Base-by-base conservation (phyloP, 2,888 invertebrate genomes). In the Sminthurides aquaticus region DNA sequence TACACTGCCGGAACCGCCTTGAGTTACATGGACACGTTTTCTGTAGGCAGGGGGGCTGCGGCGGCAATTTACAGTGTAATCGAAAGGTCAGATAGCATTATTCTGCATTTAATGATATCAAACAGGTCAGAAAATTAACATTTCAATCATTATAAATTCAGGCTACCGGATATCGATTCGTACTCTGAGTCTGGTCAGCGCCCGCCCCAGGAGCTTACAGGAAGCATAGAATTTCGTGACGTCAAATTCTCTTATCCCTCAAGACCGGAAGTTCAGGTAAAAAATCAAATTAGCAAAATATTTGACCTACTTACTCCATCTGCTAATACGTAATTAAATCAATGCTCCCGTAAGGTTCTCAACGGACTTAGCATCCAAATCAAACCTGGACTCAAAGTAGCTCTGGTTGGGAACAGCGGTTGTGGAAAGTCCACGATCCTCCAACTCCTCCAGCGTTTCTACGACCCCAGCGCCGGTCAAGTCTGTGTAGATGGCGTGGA, bases 231-330 rank as follows among this genome's bases (percentile, higher is more conserved):
- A 43, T 78, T 82, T 64, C 71, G 77, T 60, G 75, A 79, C 67
- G 77, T 82, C 3, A 75, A 77, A 56, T 82, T 82, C 73, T 70
- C 73, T 8, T 82, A 82, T 72, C 82, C 82, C 1, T 77, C 80
- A 0, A 72, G 82, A 62, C 75, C 77, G 8, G 79, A 81, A 57
- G 77, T 79, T 22, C 75, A 69, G 64, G 71, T 75, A 64, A 43
- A 72, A 15, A 68, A 2, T 56, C n/a, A 26, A 18, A 22, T 22
- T 55, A 18, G 3, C 27, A 52, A 52, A 52, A 20, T n/a, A 52
- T 52, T n/a, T 52, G 20, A 15, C 5, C 8, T 20, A 52, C 8
- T 8, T 5, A n/a, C 20, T 20, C 52, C 18, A 20, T 20, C 52
- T 52, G 52, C 52, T 20, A 22, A 8, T 11, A 52, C 18, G 26